Evolutionary conservation across 2,797 vertebrate genomes (phyloP).

Genomic region (Avahi laniger): DNA sequence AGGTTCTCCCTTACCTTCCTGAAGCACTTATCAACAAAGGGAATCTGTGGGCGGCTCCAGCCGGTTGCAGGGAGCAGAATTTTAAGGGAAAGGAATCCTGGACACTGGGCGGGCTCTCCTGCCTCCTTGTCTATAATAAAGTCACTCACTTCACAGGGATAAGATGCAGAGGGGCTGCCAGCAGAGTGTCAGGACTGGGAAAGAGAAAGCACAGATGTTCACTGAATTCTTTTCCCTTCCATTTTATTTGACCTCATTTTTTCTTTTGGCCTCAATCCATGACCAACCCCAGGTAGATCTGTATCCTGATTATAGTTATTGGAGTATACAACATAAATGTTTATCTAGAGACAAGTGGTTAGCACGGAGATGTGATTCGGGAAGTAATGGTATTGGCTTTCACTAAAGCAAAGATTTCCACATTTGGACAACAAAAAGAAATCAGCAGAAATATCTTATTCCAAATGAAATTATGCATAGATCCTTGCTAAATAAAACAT

Average conservation of each 20-base stretch:
- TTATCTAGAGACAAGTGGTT: background rate
- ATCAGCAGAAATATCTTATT: background rate
- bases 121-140: background rate
- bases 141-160: background rate
- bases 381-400: background rate
- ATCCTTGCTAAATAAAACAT: background rate
- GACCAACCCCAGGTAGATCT: background rate
- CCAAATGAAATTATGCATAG: constrained; percentile 8
- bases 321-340: constrained; percentile 43
- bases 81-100: constrained; percentile 25
- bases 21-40: background rate
- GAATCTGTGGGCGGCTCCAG: background rate
- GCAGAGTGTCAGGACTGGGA: accelerated
- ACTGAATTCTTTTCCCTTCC: background rate
- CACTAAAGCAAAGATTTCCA: background rate
- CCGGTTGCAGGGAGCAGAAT: background rate
- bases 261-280: background rate
- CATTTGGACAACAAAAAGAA: background rate
- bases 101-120: background rate
- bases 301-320: background rate
- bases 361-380: background rate
- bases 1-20: background rate
- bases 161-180: background rate
- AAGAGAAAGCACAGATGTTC: background rate
- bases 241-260: background rate